Conservation (phyloP, 2,888 invertebrate genomes). For the Amblyjoppa fuscipennis region DNA sequence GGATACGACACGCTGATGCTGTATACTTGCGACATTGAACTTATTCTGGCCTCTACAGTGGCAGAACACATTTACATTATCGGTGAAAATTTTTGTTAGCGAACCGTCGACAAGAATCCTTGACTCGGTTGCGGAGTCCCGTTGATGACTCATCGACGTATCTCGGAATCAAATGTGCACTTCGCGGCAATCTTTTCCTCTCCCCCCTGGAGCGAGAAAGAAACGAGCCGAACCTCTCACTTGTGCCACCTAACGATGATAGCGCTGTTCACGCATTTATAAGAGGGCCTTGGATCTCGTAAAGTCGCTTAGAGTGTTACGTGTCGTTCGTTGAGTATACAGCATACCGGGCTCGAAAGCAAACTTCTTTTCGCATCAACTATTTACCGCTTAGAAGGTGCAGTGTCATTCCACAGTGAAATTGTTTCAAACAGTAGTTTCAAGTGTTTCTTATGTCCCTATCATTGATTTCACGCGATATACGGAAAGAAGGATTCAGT, state of each 20-base stretch:
- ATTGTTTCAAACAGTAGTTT: background rate
- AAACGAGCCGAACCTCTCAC: background rate
- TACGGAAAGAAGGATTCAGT: background rate
- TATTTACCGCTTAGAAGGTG: slow-evolving; percentile 14
- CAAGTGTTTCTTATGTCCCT: background rate
- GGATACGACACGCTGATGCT: background rate
- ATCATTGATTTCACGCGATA: background rate
- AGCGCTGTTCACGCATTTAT: slow-evolving; percentile 62
- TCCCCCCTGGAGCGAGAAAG: background rate
- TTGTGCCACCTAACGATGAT: background rate
- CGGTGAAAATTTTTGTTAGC: background rate
- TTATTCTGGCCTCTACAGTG: background rate
- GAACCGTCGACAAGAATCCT: background rate
- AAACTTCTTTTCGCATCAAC: slow-evolving; percentile 11
- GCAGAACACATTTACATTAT: background rate
- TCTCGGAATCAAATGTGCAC: background rate
- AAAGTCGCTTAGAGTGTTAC: slow-evolving; percentile 63
- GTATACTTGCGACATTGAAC: background rate
- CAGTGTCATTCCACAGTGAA: background rate
- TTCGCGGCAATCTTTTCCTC: background rate
- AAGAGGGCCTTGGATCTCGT: slow-evolving; percentile 62
- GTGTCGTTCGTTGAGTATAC: slow-evolving; percentile 13
- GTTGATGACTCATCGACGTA: background rate
- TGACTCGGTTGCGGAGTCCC: background rate
- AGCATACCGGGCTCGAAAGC: background rate